A percentile compares a stretch with the other conserved stretches of the same genome.
Evolutionary conservation across 2,797 vertebrate genomes (phyloP).

Genomic region (Molossus molossus): DNA sequence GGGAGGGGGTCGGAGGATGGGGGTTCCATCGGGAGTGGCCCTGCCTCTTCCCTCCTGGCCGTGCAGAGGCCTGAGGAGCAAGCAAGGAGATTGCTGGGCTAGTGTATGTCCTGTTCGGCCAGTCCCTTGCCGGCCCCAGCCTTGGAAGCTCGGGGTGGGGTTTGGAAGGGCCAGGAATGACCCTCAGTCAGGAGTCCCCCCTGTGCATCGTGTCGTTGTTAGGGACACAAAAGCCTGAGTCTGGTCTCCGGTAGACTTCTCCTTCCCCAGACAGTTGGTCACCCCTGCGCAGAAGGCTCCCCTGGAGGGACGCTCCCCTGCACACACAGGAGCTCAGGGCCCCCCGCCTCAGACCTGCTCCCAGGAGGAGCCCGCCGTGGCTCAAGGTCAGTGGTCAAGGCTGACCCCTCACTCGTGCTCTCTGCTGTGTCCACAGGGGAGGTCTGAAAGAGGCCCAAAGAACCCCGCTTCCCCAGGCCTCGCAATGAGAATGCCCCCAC

Average conservation of each 20-base stretch:
- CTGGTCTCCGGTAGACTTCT: background rate
- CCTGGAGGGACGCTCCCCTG: too few species aligned
- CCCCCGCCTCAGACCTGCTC: background rate
- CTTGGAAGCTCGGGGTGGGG: too few species aligned
- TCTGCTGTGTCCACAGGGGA: background rate
- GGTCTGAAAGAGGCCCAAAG: background rate
- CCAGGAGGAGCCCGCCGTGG: background rate
- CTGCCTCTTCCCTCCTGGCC: background rate
- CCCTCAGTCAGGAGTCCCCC: background rate
- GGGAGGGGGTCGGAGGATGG: background rate
- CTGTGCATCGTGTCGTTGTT: rapidly evolving
- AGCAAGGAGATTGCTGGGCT: rapidly evolving
- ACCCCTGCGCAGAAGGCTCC: background rate
- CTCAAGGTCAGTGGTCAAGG: background rate
- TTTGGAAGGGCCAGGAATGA: background rate
- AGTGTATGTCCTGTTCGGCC: background rate
- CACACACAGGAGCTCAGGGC: background rate
- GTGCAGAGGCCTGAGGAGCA: background rate
- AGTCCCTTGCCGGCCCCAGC: rapidly evolving
- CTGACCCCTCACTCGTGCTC: background rate
- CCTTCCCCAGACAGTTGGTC: background rate
- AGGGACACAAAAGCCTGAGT: background rate
- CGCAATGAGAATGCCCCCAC: background rate
- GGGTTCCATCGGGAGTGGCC: rapidly evolving
- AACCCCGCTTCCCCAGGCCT: background rate